Evolutionary conservation across 2,113 vertebrate species (phyloP), one percentile per base, ranked within the genome.

Genomic region (Excalfactoria chinensis): DNA sequence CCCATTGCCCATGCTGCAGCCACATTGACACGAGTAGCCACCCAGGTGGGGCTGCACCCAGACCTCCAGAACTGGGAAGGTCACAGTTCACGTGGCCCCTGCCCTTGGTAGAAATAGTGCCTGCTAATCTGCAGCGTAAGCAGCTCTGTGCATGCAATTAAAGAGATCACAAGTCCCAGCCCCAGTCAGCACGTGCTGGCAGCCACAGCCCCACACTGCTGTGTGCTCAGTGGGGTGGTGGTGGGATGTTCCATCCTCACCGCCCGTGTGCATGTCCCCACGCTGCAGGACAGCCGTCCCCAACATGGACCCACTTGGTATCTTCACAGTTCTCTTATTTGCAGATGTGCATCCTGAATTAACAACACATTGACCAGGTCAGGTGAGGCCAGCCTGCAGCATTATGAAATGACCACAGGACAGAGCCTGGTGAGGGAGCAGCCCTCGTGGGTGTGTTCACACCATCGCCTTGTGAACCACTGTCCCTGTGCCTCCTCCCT

Each of bases 131-230:
- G 60, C 40, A 26, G 7, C 26, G 10, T 96, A 97, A 97, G 95
- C 73, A 88, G 95, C 94, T 96, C 92, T 92, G 72, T 41, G 60
- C 22, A 64, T 78, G 76, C 90, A 95, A 40, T 96, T 97, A 86
- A 91, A 76, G 84, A 88, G 83, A 95, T 95, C 93, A 95, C 69
- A 93, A 68, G 82, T 87, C 89, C 76, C 0, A 0, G 55, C 34
- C 41, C 35, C 0, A 0, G 37, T 34, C 53, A 58, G 91, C 66
- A 43, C 41, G 92, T 80, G 66, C 78, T 56, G 63, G 19, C 70
- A 70, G 67, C 74, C 78, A 46, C 71, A 92, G 89, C 70, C 71
- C 51, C 69, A 63, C 2, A 4, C 26, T 30, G 15, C 26, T 4
- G 15, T 53, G 51, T 9, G 51, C 51, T 53, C 51, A 30, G 51